Conservation (phyloP, 2,113 vertebrate genomes). For the Egretta garzetta region DNA sequence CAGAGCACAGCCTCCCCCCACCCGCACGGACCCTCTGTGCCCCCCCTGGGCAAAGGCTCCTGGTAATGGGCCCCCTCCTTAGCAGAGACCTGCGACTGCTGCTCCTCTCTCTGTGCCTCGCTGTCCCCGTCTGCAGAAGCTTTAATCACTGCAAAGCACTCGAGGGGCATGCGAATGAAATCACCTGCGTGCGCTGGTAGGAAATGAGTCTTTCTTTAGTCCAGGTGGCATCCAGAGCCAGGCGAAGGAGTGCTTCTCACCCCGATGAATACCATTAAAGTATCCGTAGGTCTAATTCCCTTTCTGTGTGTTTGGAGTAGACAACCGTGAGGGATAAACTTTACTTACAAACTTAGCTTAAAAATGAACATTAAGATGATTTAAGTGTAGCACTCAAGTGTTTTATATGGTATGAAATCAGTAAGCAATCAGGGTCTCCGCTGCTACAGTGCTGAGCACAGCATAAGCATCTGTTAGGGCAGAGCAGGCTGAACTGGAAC, state of each 20-base stretch:
- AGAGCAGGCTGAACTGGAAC: not conserved
- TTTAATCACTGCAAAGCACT: not conserved
- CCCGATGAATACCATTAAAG: not conserved
- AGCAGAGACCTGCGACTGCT: not conserved
- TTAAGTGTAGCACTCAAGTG: not conserved
- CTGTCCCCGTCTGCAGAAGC: not conserved
- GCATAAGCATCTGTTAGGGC: not conserved
- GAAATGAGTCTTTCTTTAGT: not conserved
- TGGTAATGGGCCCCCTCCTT: not conserved
- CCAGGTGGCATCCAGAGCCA: not conserved
- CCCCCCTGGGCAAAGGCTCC: not conserved
- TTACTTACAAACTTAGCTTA: not conserved
- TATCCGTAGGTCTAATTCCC: not conserved
- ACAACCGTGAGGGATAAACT: not conserved
- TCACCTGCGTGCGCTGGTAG: not conserved
- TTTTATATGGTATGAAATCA: not conserved
- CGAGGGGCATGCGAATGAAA: not conserved
- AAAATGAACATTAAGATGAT: not conserved
- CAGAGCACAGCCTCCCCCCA: fast-evolving
- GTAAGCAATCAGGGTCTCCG: not conserved
- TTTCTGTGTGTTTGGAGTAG: not conserved
- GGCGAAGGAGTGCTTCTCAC: not conserved
- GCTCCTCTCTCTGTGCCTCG: not conserved
- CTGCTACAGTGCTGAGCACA: not conserved
- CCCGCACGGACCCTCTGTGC: not conserved